A percentile compares a stretch with the other conserved stretches of the same genome.
phyloP scores from a whole-genome alignment of 2,113 vertebrate genomes.

The Salvelinus fontinalis region DNA sequence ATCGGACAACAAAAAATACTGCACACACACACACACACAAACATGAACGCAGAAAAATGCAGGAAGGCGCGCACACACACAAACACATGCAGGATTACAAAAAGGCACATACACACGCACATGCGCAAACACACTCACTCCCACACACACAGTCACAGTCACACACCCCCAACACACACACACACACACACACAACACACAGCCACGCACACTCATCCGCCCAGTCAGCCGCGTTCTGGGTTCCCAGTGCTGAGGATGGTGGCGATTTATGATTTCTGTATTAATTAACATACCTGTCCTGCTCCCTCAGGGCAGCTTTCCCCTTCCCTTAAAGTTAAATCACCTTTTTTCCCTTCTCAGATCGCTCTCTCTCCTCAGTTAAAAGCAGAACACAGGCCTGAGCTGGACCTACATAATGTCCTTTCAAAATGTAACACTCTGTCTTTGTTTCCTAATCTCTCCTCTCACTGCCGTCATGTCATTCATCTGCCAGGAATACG shows the following conservation, averaged over 20 bases:
- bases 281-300: conserved; percentile 51
- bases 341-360: not conserved
- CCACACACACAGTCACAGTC: not conserved
- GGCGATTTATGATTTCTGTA: conserved; percentile 41
- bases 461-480: conserved; percentile 47
- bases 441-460: conserved; percentile 48
- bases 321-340: conserved; percentile 25
- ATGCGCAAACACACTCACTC: not conserved
- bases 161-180: not conserved
- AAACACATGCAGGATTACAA: not conserved
- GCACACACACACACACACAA: not conserved
- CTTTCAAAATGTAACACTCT: conserved; percentile 36
- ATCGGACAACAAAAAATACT: conserved; percentile 16
- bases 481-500: conserved; percentile 54
- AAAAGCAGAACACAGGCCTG: conserved; percentile 30
- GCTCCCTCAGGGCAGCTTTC: conserved; percentile 18
- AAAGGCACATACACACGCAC: not conserved
- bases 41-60: not conserved
- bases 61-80: not conserved
- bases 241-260: conserved; percentile 23
- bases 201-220: not conserved
- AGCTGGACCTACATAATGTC: conserved; percentile 27
- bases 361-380: conserved; percentile 25
- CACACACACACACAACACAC: not conserved
- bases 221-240: not conserved